A percentile compares a stretch with the other conserved stretches of the same genome.
These are phyloP conservation scores for Listrodromus nycthemerus DNA, from an alignment of 2,888 invertebrate genomes.

Conservation along the genomic window DNA sequence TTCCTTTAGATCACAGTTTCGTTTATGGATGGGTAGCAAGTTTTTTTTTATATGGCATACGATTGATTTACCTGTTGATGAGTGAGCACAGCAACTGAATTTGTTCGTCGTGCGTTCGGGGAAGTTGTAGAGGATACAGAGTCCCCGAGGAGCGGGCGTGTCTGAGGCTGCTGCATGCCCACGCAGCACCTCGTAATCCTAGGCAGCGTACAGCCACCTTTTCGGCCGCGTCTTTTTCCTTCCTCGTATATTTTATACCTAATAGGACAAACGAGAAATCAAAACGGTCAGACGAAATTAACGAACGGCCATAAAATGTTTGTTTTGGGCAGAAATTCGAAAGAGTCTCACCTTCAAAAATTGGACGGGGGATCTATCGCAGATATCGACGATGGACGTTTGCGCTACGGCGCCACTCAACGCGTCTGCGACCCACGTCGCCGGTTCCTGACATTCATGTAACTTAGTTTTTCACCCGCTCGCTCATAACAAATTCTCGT, in stretches of 20 bases:
- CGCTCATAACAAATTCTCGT: constrained; percentile 70
- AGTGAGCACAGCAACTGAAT: constrained; percentile 83
- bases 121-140: constrained; percentile 85
- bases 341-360: constrained; percentile 50
- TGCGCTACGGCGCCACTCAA: constrained; percentile 84
- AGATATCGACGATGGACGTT: constrained; percentile 71
- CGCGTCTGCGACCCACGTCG: constrained; percentile 84
- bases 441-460: constrained; percentile 84
- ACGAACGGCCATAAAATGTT: no score
- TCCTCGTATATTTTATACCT: constrained; percentile 58
- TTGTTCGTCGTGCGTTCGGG: constrained; percentile 83
- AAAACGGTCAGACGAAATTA: background rate
- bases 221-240: constrained; percentile 73
- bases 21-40: background rate
- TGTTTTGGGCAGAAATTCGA: background rate
- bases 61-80: constrained; percentile 81
- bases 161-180: constrained; percentile 85
- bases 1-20: background rate
- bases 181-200: constrained; percentile 84
- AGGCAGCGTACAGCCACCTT: constrained; percentile 84
- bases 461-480: constrained; percentile 78
- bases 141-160: constrained; percentile 85
- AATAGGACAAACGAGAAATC: background rate
- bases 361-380: constrained; percentile 50
- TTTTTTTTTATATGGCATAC: background rate